These are phyloP conservation scores for Drosophila paulistorum DNA, from an alignment of 1,140 invertebrate genomes.

Conservation along the genomic window DNA sequence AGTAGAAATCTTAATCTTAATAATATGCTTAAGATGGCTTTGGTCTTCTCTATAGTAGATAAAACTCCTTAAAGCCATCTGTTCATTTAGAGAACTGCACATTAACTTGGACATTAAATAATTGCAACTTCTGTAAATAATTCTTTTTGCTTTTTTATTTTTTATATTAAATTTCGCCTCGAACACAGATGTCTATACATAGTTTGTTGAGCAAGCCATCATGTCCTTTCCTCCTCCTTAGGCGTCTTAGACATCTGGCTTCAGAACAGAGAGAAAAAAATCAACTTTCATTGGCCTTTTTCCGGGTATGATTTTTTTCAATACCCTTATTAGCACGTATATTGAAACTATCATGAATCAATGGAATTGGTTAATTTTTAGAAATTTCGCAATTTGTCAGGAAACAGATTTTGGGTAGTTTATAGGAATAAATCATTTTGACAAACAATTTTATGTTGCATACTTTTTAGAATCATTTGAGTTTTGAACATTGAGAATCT, in stretches of 20 bases:
- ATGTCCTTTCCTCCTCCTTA: not conserved
- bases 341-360: not conserved
- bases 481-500: too few relatives aligned
- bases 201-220: not conserved
- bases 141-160: not conserved
- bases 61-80: too few relatives aligned
- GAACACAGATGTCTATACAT: slow-evolving; percentile 5
- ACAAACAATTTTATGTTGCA: too few relatives aligned
- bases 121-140: not conserved
- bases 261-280: not conserved
- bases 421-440: too few relatives aligned
- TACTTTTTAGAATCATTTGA: too few relatives aligned
- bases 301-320: slow-evolving; percentile 45
- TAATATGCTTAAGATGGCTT: too few relatives aligned
- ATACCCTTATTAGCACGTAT: not conserved
- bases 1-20: too few relatives aligned
- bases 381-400: too few relatives aligned
- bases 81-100: too few relatives aligned
- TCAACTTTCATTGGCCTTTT: slow-evolving; percentile 58
- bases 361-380: too few relatives aligned
- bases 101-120: not conserved
- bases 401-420: too few relatives aligned
- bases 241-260: not conserved
- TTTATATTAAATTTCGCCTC: not conserved
- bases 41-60: too few relatives aligned